Base-by-base conservation (phyloP, 1,140 invertebrate genomes). In the Drosophila ironensis region DNA sequence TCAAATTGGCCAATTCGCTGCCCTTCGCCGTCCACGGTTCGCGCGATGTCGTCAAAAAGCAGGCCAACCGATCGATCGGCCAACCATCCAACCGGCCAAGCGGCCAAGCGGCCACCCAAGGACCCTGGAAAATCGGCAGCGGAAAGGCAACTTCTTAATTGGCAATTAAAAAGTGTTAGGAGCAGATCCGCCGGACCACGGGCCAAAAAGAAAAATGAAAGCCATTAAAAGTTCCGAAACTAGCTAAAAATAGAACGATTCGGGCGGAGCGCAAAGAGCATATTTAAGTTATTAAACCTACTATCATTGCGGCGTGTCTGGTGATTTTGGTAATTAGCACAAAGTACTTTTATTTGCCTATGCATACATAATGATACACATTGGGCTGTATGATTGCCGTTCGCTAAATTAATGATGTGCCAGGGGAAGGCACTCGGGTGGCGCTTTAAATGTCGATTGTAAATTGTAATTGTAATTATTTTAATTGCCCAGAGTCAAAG, bases 401-500 rank as follows among this genome's bases (percentile, higher is more conserved):
- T 25, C 24, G 54, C 8, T 72, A 70, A 84, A 77, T 70, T 84
- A 84, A 82, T 77, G 69, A 82, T 73, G 72, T 77, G 68, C 38
- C 48, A 38, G 17, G 30, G 64, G 33, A 64, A 72, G 61, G 41
- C 45, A 53, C n/a, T 30, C 28, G 9, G 28, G 9, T n/a, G n/a
- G 11, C 4, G 14, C 48, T 74, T 68, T 25, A 33, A 42, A 48
- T 37, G 68, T 72, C 77, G 61, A 82, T 73, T 82, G 48, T 54
- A 64, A 84, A 77, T 66, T 73, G 61, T 77, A 72, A 69, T 57
- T 82, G 45, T 73, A 82, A 82, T 82, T 84, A 84, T 42, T 82
- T 82, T 82, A 82, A 82, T 82, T 84, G 78, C 41, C 37, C 28
- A 16, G n/a, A n/a, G 42, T 44, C 38, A 84, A 84, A 77, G 61